These are phyloP conservation scores for Aphrophora alni DNA, from an alignment of 2,888 invertebrate genomes.

Conservation along the genomic window DNA sequence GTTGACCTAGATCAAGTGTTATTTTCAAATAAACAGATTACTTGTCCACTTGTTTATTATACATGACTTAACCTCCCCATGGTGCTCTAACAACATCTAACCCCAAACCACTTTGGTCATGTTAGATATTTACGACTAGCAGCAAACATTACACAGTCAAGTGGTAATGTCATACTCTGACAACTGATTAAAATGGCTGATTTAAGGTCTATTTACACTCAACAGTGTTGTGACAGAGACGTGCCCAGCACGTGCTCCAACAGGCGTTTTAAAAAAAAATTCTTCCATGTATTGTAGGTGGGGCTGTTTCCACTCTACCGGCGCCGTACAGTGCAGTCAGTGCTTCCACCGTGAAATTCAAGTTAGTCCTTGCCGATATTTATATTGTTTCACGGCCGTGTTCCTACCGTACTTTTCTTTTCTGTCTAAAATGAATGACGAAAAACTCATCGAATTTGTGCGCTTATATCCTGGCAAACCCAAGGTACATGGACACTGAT, in stretches of 20 bases:
- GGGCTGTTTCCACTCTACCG: neutral
- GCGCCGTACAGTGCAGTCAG: neutral
- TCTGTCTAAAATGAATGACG: slow-evolving; percentile 27
- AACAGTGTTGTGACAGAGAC: neutral
- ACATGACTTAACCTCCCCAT: too few relatives aligned
- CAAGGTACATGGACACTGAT: slow-evolving; percentile 25
- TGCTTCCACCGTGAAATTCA: neutral
- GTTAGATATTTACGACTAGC: too few relatives aligned
- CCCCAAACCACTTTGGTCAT: too few relatives aligned
- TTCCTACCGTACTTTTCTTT: neutral
- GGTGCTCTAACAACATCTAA: too few relatives aligned
- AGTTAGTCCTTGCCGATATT: neutral
- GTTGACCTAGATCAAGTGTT: too few relatives aligned
- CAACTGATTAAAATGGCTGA: too few relatives aligned
- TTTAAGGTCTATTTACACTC: too few relatives aligned
- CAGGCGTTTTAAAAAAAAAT: neutral
- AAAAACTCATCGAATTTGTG: slow-evolving; percentile 31
- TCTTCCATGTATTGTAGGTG: neutral
- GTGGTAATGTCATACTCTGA: too few relatives aligned
- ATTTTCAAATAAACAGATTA: too few relatives aligned
- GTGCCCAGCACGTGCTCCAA: neutral
- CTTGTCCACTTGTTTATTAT: too few relatives aligned
- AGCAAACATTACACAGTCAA: too few relatives aligned
- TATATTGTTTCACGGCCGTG: neutral
- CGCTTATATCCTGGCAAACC: slow-evolving; percentile 9